These are phyloP conservation scores for Coecobrya sp. DNA, from an alignment of 2,888 invertebrate genomes.

Conservation along the genomic window DNA sequence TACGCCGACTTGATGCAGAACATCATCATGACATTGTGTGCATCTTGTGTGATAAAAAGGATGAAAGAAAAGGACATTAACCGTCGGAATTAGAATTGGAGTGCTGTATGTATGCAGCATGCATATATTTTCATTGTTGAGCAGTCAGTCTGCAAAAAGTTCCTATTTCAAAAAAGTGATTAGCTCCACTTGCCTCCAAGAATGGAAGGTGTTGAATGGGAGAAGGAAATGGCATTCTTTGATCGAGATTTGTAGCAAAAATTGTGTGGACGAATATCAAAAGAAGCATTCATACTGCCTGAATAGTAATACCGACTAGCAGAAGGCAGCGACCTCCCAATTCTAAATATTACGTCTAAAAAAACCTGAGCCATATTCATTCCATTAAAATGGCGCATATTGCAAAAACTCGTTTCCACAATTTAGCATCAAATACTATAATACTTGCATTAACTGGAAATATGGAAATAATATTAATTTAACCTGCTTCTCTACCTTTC, in stretches of 20 bases:
- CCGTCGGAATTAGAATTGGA: conserved; percentile 45
- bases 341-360: no score
- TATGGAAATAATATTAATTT: background rate
- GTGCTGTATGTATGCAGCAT: background rate
- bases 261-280: background rate
- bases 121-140: conserved; percentile 14
- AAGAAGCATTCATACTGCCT: background rate
- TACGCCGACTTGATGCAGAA: conserved; percentile 67
- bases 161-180: conserved; percentile 58
- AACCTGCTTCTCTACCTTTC: background rate
- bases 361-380: no score
- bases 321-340: no score
- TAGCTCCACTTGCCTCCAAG: conserved; percentile 67
- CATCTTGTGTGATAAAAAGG: background rate
- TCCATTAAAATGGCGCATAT: no score
- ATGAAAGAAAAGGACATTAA: conserved; percentile 69
- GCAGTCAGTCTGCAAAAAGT: background rate
- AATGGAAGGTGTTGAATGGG: conserved; percentile 7
- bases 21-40: conserved; percentile 73
- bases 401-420: no score
- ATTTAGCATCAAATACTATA: no score
- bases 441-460: conserved; percentile 10
- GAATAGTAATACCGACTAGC: no score
- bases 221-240: background rate
- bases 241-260: background rate